phyloP scores from a whole-genome alignment of 2,113 vertebrate genomes.

The Polypterus senegalus region DNA sequence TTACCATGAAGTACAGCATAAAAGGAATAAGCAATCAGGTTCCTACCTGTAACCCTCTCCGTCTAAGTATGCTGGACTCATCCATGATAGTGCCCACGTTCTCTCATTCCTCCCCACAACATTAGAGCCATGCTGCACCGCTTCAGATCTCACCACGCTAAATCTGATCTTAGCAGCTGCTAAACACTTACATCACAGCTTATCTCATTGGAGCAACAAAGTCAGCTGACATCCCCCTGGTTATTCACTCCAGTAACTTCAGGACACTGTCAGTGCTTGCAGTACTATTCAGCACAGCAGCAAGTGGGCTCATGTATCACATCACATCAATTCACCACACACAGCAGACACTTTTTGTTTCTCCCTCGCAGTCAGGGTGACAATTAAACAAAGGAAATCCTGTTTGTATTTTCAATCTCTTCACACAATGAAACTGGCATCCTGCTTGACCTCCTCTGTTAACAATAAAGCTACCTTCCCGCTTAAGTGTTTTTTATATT shows the following conservation, averaged over 20 bases:
- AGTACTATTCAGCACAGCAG: constrained; percentile 32
- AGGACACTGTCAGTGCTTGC: constrained; percentile 42
- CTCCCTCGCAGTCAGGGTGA: constrained; percentile 25
- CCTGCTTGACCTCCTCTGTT: constrained; percentile 27
- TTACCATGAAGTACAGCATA: neutral
- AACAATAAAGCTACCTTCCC: constrained; percentile 8
- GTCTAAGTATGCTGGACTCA: constrained; percentile 81
- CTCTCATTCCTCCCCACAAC: constrained; percentile 49
- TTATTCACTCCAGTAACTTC: constrained; percentile 74
- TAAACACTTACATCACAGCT: constrained; percentile 81
- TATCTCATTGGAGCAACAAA: constrained; percentile 72
- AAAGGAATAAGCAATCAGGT: neutral
- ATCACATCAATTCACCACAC: neutral
- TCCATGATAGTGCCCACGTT: constrained; percentile 61
- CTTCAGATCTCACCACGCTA: constrained; percentile 48
- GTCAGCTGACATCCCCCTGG: constrained; percentile 72
- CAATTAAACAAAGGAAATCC: constrained; percentile 49
- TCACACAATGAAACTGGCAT: constrained; percentile 43
- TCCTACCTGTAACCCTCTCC: constrained; percentile 86
- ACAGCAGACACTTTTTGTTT: constrained; percentile 30
- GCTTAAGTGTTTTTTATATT: too few species aligned
- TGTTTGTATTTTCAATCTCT: constrained; percentile 40
- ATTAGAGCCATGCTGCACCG: constrained; percentile 60
- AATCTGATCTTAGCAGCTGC: constrained; percentile 78
- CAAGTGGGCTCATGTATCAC: constrained; percentile 34